A percentile compares a stretch with the other conserved stretches of the same genome.
Evolutionary conservation across 2,113 vertebrate genomes (phyloP).

Genomic region (Sisor rabdophorus): DNA sequence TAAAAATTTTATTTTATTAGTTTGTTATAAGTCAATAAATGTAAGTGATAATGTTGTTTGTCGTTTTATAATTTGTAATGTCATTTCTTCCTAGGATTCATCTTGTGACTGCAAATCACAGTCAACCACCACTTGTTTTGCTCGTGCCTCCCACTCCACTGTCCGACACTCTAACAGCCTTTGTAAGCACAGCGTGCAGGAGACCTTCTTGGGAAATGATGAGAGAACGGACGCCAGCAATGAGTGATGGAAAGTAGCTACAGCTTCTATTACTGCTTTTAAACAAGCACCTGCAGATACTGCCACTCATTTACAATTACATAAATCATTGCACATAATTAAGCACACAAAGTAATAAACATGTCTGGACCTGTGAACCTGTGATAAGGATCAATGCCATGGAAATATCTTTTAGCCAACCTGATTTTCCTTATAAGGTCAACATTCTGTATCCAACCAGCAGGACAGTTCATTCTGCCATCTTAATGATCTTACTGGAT

Average conservation of each 20-base stretch:
- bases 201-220: constrained; percentile 61
- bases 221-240: constrained; percentile 70
- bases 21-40: not conserved
- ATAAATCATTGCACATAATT: constrained; percentile 50
- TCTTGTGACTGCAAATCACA: constrained; percentile 87
- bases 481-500: constrained; percentile 8
- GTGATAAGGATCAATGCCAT: constrained; percentile 55
- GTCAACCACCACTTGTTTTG: constrained; percentile 78
- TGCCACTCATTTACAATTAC: constrained; percentile 49
- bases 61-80: not conserved
- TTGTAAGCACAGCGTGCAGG: constrained; percentile 82
- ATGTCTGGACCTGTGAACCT: constrained; percentile 23
- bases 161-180: constrained; percentile 79
- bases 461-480: constrained; percentile 28
- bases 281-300: constrained; percentile 43
- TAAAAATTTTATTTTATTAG: no score
- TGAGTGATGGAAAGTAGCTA: constrained; percentile 61
- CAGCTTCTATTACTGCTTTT: constrained; percentile 21
- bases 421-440: constrained; percentile 24
- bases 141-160: constrained; percentile 76
- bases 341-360: constrained; percentile 37
- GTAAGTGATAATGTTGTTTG: not conserved
- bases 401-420: constrained; percentile 54
- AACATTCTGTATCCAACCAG: constrained; percentile 17
- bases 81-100: constrained; percentile 75